Conservation (phyloP, 2,888 invertebrate species). For the Rutpela maculata region DNA sequence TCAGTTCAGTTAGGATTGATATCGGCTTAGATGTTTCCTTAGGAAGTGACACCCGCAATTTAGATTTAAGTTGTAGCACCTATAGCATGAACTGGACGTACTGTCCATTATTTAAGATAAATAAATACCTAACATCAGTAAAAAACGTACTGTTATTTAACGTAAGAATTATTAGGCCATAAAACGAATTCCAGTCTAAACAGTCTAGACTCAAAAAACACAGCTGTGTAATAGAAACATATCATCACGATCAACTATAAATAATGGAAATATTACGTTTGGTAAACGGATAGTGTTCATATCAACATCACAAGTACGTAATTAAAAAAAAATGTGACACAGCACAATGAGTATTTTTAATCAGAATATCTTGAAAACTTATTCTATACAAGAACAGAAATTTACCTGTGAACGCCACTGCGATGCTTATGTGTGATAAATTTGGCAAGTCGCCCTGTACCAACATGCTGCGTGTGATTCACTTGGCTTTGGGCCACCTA, state of each 20-base stretch:
- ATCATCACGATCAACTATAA: neutral
- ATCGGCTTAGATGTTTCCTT: too few relatives aligned
- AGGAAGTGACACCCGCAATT: too few relatives aligned
- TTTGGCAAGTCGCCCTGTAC: slow-evolving; percentile 65
- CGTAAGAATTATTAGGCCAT: slow-evolving; percentile 14
- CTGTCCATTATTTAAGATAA: neutral
- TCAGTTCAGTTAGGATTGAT: too few relatives aligned
- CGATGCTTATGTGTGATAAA: slow-evolving; percentile 58
- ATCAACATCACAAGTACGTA: neutral
- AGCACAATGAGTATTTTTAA: neutral
- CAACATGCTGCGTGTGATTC: slow-evolving; percentile 65
- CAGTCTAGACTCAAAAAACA: slow-evolving; percentile 30
- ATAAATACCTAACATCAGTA: neutral
- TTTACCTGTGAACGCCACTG: slow-evolving; percentile 48
- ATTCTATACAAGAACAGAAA: neutral
- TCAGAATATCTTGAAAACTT: neutral
- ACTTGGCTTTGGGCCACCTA: slow-evolving; percentile 66
- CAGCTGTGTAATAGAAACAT: slow-evolving; percentile 20
- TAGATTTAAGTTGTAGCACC: neutral
- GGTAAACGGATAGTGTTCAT: neutral
- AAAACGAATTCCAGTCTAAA: slow-evolving; percentile 26
- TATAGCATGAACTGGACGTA: neutral
- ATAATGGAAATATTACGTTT: neutral
- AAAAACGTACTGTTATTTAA: neutral
- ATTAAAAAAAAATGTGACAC: neutral